Conservation (phyloP, 2,113 vertebrate species). For the Mirounga angustirostris region DNA sequence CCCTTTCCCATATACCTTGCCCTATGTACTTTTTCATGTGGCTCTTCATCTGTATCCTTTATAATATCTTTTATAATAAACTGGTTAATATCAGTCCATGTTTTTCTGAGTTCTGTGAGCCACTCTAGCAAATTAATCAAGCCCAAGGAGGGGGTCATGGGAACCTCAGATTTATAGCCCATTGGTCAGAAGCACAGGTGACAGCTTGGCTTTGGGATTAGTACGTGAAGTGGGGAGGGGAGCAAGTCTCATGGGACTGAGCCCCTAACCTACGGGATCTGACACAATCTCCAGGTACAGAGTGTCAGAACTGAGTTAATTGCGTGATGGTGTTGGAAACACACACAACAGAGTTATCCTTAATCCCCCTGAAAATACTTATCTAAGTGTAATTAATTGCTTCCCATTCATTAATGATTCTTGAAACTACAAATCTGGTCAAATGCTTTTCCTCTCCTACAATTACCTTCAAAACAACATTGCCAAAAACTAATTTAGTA, state of each 20-base stretch:
- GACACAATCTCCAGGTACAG: background rate
- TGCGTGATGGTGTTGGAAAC: background rate
- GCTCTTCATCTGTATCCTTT: background rate
- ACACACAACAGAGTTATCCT: background rate
- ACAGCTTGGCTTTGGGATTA: background rate
- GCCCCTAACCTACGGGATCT: background rate
- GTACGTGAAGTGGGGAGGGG: background rate
- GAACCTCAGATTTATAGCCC: background rate
- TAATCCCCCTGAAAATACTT: background rate
- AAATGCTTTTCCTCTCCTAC: background rate
- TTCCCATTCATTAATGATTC: background rate
- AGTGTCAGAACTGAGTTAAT: background rate
- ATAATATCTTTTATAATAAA: background rate
- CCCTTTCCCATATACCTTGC: background rate
- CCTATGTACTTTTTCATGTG: background rate
- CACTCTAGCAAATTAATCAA: background rate
- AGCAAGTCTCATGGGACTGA: background rate
- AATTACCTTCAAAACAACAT: background rate
- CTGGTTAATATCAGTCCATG: background rate
- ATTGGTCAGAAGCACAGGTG: background rate
- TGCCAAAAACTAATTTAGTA: background rate
- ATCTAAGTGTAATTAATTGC: background rate
- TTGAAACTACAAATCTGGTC: background rate
- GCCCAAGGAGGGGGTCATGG: background rate
- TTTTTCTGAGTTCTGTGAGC: conserved; percentile 15